These are phyloP conservation scores for Cephalotes varians DNA, from an alignment of 2,888 invertebrate species.

Conservation along the genomic window DNA sequence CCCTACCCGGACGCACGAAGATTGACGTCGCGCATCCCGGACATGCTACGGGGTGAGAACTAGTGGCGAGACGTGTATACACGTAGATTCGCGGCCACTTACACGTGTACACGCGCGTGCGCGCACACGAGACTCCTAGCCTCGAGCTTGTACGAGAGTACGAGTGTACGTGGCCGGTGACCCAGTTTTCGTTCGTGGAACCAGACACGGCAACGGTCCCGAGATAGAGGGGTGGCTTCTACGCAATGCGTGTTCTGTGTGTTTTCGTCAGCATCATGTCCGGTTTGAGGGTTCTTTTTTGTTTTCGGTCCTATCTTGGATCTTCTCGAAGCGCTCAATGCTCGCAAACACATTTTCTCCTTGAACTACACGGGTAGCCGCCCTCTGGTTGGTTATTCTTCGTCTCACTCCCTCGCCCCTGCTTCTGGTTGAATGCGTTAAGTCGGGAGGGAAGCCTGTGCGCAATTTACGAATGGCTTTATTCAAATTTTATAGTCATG, in stretches of 20 bases:
- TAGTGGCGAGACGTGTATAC: conserved; percentile 50
- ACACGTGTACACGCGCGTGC: conserved; percentile 53
- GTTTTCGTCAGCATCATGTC: conserved; percentile 54
- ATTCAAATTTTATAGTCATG: conserved; percentile 64
- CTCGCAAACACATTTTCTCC: conserved; percentile 6
- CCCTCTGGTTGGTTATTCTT: conserved; percentile 12
- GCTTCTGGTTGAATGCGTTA: conserved; percentile 27
- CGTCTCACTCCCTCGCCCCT: not conserved
- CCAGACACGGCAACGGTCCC: conserved; percentile 74
- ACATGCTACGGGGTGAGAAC: conserved; percentile 57
- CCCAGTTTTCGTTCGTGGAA: conserved; percentile 78
- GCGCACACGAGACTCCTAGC: conserved; percentile 58
- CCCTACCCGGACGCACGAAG: conserved; percentile 35
- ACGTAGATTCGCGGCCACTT: conserved; percentile 43
- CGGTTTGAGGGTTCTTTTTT: not conserved
- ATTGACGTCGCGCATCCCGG: conserved; percentile 53
- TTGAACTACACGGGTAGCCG: not conserved
- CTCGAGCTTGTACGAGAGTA: conserved; percentile 68
- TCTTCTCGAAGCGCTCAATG: not conserved
- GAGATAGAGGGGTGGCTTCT: conserved; percentile 74
- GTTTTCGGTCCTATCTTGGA: not conserved
- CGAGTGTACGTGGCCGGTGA: conserved; percentile 72
- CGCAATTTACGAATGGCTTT: conserved; percentile 62
- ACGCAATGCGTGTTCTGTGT: conserved; percentile 79
- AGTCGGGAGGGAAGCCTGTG: conserved; percentile 47